Conservation (phyloP, 2,888 invertebrate species). For the Phortica okadai region DNA sequence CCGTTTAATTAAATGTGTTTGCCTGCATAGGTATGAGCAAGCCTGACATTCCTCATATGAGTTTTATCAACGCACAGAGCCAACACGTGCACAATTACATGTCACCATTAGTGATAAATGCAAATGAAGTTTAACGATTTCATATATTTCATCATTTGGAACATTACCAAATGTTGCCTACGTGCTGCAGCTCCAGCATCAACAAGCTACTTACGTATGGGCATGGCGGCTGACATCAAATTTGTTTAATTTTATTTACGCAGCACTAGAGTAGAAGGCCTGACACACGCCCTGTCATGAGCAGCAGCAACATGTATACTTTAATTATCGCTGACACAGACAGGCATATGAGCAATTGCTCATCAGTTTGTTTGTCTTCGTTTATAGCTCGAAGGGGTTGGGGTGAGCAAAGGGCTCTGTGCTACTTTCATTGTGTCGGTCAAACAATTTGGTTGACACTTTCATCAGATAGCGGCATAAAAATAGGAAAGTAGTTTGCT, state of each 20-base stretch:
- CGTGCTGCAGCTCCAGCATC: background rate
- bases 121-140: conserved; percentile 55
- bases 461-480: no score
- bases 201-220: background rate
- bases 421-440: background rate
- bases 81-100: conserved; percentile 36
- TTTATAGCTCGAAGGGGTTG: background rate
- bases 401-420: background rate
- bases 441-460: background rate
- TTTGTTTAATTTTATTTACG: conserved; percentile 21
- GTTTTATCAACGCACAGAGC: background rate
- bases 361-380: conserved; percentile 13
- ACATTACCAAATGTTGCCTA: background rate
- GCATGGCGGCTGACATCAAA: background rate
- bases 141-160: conserved; percentile 48
- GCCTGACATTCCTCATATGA: background rate
- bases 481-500: no score
- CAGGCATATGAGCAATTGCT: conserved; percentile 43
- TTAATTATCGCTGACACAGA: conserved; percentile 29
- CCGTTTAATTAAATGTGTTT: conserved; percentile 25
- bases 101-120: conserved; percentile 44
- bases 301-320: conserved; percentile 26
- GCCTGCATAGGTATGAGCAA: background rate
- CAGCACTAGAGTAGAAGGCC: background rate
- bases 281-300: conserved; percentile 30